These are phyloP conservation scores for Dichetophora obliterata DNA, from an alignment of 2,888 invertebrate genomes.

Conservation along the genomic window DNA sequence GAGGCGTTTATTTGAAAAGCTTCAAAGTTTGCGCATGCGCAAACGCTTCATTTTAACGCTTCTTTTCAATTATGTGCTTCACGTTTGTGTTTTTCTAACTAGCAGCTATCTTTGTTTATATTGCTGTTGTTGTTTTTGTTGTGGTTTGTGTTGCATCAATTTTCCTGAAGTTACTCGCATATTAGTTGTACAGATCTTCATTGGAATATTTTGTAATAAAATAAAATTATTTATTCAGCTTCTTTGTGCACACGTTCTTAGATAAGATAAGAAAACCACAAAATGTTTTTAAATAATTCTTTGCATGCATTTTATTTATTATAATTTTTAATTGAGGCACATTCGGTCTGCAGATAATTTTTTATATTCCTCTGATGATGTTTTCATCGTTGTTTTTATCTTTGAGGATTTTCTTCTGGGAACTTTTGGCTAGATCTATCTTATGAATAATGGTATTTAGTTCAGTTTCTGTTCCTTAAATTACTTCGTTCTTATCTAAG, in stretches of 20 bases:
- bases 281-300: neutral
- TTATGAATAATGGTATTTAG: too few species aligned
- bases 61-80: conserved; percentile 15
- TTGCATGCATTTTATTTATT: too few species aligned
- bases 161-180: conserved; percentile 1
- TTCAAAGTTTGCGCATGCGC: conserved; percentile 5
- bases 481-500: too few species aligned
- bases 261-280: conserved; percentile 25
- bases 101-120: neutral
- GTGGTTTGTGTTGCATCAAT: neutral
- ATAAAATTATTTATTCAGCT: neutral
- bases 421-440: too few species aligned
- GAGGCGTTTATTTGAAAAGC: neutral
- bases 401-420: too few species aligned
- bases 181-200: conserved; percentile 22
- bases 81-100: neutral
- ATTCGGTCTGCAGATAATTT: too few species aligned
- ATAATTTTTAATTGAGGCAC: too few species aligned
- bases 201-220: conserved; percentile 4
- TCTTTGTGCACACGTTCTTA: conserved; percentile 6
- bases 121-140: neutral
- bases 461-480: too few species aligned
- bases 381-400: too few species aligned
- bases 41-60: conserved; percentile 9
- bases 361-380: too few species aligned